Evolutionary conservation across 2,797 vertebrate species (phyloP).

Genomic region (Macropus fuliginosus): DNA sequence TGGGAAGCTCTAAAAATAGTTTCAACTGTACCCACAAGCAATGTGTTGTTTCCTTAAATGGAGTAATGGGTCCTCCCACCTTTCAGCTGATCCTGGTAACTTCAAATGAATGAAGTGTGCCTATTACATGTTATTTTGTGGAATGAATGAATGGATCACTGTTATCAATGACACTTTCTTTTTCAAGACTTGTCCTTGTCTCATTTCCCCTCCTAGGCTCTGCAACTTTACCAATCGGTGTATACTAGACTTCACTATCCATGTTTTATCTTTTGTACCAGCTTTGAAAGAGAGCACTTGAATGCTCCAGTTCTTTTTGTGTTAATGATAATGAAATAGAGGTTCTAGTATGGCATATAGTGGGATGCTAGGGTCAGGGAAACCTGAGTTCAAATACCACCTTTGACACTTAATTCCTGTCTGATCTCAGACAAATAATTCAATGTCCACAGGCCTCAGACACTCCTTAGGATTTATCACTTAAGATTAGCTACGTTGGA

Average conservation of each 20-base stretch:
- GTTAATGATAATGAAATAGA: background rate
- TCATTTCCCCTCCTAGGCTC: background rate
- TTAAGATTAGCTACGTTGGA: background rate
- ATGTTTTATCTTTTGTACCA: background rate
- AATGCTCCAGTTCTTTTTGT: background rate
- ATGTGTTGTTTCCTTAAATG: background rate
- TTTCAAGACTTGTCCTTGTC: background rate
- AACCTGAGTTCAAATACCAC: background rate
- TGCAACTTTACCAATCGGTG: background rate
- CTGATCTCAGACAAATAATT: background rate
- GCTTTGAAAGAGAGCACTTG: background rate
- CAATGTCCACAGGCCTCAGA: background rate
- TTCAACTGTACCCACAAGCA: background rate
- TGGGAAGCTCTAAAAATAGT: constrained; percentile 35
- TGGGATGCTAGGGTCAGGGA: background rate
- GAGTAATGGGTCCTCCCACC: background rate
- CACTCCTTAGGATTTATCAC: background rate
- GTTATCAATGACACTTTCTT: background rate
- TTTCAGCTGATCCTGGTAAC: background rate
- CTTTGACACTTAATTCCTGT: background rate
- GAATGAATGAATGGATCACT: background rate
- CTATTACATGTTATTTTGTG: background rate
- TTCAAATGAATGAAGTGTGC: background rate
- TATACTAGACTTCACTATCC: background rate
- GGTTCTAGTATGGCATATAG: background rate